Base-by-base conservation (phyloP, 2,888 invertebrate species). In the Andrena marginata region DNA sequence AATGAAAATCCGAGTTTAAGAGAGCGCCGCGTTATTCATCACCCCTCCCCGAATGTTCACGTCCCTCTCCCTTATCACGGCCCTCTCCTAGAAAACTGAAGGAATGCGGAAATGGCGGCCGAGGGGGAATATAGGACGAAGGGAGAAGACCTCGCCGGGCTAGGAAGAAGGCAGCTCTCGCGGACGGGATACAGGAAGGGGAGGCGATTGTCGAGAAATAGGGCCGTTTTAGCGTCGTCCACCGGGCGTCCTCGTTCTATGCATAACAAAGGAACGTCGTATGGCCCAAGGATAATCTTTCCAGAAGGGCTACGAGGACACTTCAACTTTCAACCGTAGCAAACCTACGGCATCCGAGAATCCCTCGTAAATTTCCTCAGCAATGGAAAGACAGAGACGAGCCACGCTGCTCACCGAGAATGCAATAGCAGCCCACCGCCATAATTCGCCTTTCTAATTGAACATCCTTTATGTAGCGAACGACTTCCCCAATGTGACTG, bases 131-230 rank as follows among this genome's bases (percentile, higher is more conserved):
- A 65, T 70, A 74, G 65, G 54, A 7, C 74, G 73, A 73, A 48
- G 69, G 69, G 51, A 64, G 33, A 64, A 31, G 56, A 42, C 20
- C 31, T 31, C 6, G 13, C 8, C 10, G 31, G 20, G 65, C 31
- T 70, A n/a, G 48, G 54, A 68, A 48, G 67, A 62, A 26, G 65
- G 65, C 42, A n/a, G 33, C 54, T 65, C 79, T 68, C 67, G 29
- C 65, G 79, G 62, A 67, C 54, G 65, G 70, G 56, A 70, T 71
- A 63, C 67, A 62, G 67, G 67, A 70, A 83, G 77, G 51, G 60
- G 65, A 71, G 73, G 69, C 82, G 82, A 83, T 83, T 74, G 77
- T 77, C 60, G 6, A 82, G 77, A 70, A 82, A 82, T 83, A 77
- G 82, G 77, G 33, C 59, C 77, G 77, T 82, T 77, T 83, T 71